phyloP scores from a whole-genome alignment of 2,113 vertebrate species.

The Grammomys surdaster region DNA sequence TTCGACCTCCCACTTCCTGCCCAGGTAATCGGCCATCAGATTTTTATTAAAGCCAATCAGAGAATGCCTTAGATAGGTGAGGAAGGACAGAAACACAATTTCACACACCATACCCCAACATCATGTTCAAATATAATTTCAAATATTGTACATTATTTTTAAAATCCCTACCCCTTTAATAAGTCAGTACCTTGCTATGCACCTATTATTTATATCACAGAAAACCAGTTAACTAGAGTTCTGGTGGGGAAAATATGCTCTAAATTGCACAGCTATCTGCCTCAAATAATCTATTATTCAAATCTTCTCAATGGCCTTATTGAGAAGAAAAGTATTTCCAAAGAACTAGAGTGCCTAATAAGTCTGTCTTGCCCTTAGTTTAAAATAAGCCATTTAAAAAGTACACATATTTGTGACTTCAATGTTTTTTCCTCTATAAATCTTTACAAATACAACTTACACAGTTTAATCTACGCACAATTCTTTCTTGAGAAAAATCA shows the following conservation, averaged over 20 bases:
- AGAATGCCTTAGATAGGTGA: too few species aligned
- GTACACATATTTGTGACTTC: background rate
- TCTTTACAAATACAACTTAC: background rate
- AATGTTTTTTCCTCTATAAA: background rate
- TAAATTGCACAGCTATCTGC: background rate
- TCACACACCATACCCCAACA: too few species aligned
- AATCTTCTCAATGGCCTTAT: background rate
- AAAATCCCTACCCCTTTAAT: conserved; percentile 36
- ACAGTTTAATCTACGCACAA: conserved; percentile 34
- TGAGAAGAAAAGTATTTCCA: conserved; percentile 28
- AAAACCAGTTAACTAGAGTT: background rate
- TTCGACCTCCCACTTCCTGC: too few species aligned
- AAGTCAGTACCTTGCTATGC: background rate
- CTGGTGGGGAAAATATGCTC: conserved; percentile 20
- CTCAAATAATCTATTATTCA: conserved; percentile 39
- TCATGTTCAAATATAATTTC: conserved; percentile 36
- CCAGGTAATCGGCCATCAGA: too few species aligned
- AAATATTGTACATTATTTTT: conserved; percentile 24
- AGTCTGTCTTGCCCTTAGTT: conserved; percentile 48
- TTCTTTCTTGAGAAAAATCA: conserved; percentile 44
- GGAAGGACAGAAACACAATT: too few species aligned
- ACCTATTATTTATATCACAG: background rate
- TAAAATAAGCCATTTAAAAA: conserved; percentile 63
- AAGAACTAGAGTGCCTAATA: conserved; percentile 16
- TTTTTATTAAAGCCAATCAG: too few species aligned